Evolutionary conservation across 1,140 invertebrate species (phyloP).

Genomic region (Rhagoletis zephyria): DNA sequence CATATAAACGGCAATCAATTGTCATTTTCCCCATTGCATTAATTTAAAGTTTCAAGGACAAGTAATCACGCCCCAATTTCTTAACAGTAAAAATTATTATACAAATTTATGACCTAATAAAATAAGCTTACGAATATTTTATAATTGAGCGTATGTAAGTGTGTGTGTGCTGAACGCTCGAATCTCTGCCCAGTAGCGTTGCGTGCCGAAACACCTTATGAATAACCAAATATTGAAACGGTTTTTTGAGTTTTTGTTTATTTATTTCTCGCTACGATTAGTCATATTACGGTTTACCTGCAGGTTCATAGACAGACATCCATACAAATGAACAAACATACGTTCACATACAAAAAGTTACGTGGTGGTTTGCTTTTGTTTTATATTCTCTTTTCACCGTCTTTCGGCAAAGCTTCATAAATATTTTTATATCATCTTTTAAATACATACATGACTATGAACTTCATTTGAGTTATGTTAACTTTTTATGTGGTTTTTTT

Average conservation of each 20-base stretch:
- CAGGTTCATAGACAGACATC: neutral
- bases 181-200: neutral
- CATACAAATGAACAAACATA: neutral
- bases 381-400: neutral
- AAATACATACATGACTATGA: too few relatives aligned
- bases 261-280: conserved; percentile 14
- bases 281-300: conserved; percentile 8
- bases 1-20: neutral
- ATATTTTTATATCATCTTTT: too few relatives aligned
- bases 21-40: neutral
- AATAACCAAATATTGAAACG: conserved; percentile 30
- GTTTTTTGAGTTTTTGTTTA: neutral
- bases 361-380: neutral
- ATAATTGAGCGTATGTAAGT: neutral
- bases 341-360: neutral
- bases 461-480: too few relatives aligned
- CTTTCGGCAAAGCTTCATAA: neutral
- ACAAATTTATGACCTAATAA: neutral
- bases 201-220: neutral
- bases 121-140: neutral
- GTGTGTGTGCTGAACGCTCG: neutral
- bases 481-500: too few relatives aligned
- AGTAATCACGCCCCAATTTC: neutral
- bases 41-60: neutral
- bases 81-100: conserved; percentile 10